These are phyloP conservation scores for Hyperoplus lanceolatus DNA, from an alignment of 2,797 vertebrate species.

Conservation along the genomic window DNA sequence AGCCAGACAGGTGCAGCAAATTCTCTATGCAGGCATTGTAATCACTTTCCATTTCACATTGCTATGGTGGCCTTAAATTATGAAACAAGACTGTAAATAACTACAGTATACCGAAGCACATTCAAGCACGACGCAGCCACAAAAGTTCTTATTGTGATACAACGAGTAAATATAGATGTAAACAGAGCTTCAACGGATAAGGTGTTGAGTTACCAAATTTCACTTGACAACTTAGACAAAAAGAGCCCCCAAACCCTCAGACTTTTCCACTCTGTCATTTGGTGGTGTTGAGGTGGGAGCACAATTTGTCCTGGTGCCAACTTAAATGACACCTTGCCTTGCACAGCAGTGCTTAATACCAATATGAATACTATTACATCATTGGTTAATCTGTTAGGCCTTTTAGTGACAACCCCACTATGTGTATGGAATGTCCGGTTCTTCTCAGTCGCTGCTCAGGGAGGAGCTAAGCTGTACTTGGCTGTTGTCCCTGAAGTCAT, in stretches of 20 bases:
- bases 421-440: slow-evolving; percentile 81
- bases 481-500: slow-evolving; percentile 56
- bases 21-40: slow-evolving; percentile 16
- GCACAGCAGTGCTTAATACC: slow-evolving; percentile 9
- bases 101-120: neutral
- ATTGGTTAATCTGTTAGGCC: slow-evolving; percentile 73
- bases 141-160: slow-evolving; percentile 1
- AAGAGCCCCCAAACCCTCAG: neutral
- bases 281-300: neutral
- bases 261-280: neutral
- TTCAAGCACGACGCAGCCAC: slow-evolving; percentile 7
- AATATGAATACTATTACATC: slow-evolving; percentile 39
- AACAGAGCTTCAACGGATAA: neutral
- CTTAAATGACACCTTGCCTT: slow-evolving; percentile 23
- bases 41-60: slow-evolving; percentile 12
- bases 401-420: slow-evolving; percentile 66
- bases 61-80: neutral
- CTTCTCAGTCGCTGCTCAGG: slow-evolving; percentile 49
- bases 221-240: neutral
- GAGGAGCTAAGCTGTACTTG: slow-evolving; percentile 58
- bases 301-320: slow-evolving; percentile 3
- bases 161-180: neutral
- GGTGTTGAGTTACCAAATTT: neutral
- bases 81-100: slow-evolving; percentile 31
- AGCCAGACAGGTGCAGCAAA: slow-evolving; percentile 48